Conservation (phyloP, 1,140 invertebrate genomes). For the Danaus melanippus region DNA sequence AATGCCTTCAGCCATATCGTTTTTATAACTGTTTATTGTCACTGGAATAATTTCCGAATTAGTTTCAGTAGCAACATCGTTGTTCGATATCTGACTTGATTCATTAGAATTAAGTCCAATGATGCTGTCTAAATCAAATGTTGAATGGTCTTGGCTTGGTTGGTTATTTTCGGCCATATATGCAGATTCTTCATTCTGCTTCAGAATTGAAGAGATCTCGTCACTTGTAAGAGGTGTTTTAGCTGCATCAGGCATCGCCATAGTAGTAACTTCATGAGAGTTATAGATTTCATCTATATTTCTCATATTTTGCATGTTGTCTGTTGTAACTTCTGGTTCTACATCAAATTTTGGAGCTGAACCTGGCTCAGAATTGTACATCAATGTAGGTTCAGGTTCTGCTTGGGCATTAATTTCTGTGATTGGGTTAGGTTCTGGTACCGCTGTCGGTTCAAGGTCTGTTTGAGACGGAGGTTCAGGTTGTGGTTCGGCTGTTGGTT, state of each 20-base stretch:
- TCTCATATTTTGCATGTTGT: constrained; percentile 16
- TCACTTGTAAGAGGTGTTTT: constrained; percentile 11
- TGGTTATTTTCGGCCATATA: too few relatives aligned
- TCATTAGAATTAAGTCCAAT: constrained; percentile 12
- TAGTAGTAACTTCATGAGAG: constrained; percentile 19
- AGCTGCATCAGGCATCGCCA: constrained; percentile 3
- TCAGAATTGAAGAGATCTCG: background rate
- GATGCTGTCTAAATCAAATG: constrained; percentile 19
- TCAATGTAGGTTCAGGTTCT: constrained; percentile 30
- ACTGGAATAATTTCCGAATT: constrained; percentile 38
- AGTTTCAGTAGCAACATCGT: constrained; percentile 39
- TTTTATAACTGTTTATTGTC: too few relatives aligned
- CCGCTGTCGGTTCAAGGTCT: constrained; percentile 13
- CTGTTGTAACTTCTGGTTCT: constrained; percentile 28
- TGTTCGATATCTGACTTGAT: constrained; percentile 1
- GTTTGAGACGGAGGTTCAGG: constrained; percentile 30
- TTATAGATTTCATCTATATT: constrained; percentile 6
- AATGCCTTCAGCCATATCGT: too few relatives aligned
- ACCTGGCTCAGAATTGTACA: constrained; percentile 22
- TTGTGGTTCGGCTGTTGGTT: constrained; percentile 31
- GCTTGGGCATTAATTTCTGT: constrained; percentile 19
- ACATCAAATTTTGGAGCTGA: constrained; percentile 6
- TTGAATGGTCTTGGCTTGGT: constrained; percentile 9
- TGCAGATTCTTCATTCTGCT: constrained; percentile 11
- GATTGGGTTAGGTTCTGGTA: constrained; percentile 18